Evolutionary conservation across 2,797 vertebrate genomes (phyloP).

Genomic region (Melanotaenia parkinsoni): DNA sequence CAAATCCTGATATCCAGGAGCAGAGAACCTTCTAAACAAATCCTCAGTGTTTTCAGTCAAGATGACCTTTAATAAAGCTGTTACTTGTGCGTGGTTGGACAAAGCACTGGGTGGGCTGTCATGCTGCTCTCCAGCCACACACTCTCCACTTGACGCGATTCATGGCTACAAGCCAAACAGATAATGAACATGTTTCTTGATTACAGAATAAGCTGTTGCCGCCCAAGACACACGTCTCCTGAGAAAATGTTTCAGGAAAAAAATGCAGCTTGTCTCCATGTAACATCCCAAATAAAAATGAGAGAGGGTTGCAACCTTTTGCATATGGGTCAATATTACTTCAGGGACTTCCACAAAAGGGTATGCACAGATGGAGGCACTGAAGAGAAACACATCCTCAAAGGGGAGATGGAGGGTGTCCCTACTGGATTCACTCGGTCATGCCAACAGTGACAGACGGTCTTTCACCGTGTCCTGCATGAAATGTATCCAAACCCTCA

Average conservation of each 20-base stretch:
- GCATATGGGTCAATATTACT: slow-evolving; percentile 42
- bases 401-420: slow-evolving; percentile 49
- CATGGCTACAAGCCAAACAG: slow-evolving; percentile 33
- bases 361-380: slow-evolving; percentile 61
- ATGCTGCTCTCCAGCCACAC: slow-evolving; percentile 25
- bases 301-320: slow-evolving; percentile 26
- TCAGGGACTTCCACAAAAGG: slow-evolving; percentile 30
- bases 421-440: slow-evolving; percentile 49
- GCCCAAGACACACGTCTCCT: slow-evolving; percentile 20
- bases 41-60: slow-evolving; percentile 42
- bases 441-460: slow-evolving; percentile 66
- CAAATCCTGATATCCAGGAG: slow-evolving; percentile 43
- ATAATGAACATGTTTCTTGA: slow-evolving; percentile 36
- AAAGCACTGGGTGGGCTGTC: slow-evolving; percentile 47
- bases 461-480: slow-evolving; percentile 64
- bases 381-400: slow-evolving; percentile 58
- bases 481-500: slow-evolving; percentile 65
- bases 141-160: slow-evolving; percentile 6
- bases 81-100: slow-evolving; percentile 55
- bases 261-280: not conserved
- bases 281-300: slow-evolving; percentile 37
- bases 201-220: slow-evolving; percentile 28
- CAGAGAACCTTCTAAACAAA: slow-evolving; percentile 16
- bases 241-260: slow-evolving; percentile 5
- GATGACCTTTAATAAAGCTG: slow-evolving; percentile 55